Base-by-base conservation (phyloP, 2,797 vertebrate species). In the Acestrorhynchus altus region DNA sequence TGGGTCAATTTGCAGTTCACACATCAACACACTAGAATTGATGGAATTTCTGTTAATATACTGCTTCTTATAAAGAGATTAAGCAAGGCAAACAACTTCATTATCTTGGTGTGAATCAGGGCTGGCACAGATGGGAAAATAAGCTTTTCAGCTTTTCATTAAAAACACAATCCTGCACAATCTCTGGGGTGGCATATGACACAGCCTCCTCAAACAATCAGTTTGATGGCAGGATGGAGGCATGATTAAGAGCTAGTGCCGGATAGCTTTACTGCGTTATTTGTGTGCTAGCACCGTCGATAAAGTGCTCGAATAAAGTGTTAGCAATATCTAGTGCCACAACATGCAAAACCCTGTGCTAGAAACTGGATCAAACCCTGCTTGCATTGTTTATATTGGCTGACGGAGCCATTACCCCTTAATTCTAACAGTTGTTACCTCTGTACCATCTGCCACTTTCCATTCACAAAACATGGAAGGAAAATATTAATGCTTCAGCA, bases 121-220 rank as follows among this genome's bases (percentile, higher is more conserved):
- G 83, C 86, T 87, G 85, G 90, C 88, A 88, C 89, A 92, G 90
- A 92, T 93, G 92, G 90, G 85, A 87, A 89, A 92, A 92, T 90
- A 91, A 91, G 90, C 90, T 91, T 92, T 92, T 84, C 86, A 90
- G 83, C 83, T 84, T 87, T 87, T 93, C 90, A 93, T 92, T 93
- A 93, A 91, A 90, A 88, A 85, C 83, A 89, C 90, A 88, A 91
- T 92, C 90, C 88, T 84, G 79, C 87, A 85, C 89, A 87, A 86
- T 86, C 91, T 92, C 88, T 72, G 83, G 90, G 89, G 87, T 89
- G 83, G 87, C 83, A 86, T 87, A 57, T 42, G 64, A 79, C 57
- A 72, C 68, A 12, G 65, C 77, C 52, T 72, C 77, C 35, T 59
- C 78, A 83, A 78, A 81, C 76, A 77, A 28, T 44, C 40, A 18